Evolutionary conservation across 2,888 invertebrate species (phyloP), one percentile per base, ranked within the genome.

Genomic region (Cephus pygmeus): DNA sequence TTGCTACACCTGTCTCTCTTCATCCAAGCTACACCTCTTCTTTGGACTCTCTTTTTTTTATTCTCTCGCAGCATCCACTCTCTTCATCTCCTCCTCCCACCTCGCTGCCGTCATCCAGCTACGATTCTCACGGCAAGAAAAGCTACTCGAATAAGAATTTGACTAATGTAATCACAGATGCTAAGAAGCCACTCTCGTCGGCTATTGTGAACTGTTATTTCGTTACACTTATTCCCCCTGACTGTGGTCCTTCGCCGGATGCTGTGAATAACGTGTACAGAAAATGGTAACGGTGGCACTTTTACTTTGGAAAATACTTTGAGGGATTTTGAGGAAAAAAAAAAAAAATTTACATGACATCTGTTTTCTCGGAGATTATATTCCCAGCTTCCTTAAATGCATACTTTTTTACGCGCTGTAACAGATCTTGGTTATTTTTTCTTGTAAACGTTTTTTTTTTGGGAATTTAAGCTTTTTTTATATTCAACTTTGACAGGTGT

Each of bases 81-180:
- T 33, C 33, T 33, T 4, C 33, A 33, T 33, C 33, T 33, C 4
- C 33, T 2, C 4, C 40, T 4, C 15, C 12, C 15, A 1, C 6
- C 33, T 0, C 33, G 4, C 33, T 33, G 4, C 40, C 40, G 40
- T 4, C 40, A 40, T 40, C 40, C 40, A 40, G 40, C 12, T 40
- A 40, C 15, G 40, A 40, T 82, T 81, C 81, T 78, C 78, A 78
- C 79, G 79, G 75, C 71, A 78, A 77, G 77, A 77, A 77, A 75
- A 74, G 81, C 77, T 76, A 78, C 40, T 80, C 81, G 85, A 87
- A 85, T 84, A 83, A 85, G 86, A 89, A 89, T 89, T 89, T 88
- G 88, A 88, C 89, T 89, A 89, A 89, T 88, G 88, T 84, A 88
- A 89, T 89, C 86, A 88, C 81, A 83, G 84, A 89, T 89, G 89